Conservation (phyloP, 2,888 invertebrate species). For the Stenodera caucasica region DNA sequence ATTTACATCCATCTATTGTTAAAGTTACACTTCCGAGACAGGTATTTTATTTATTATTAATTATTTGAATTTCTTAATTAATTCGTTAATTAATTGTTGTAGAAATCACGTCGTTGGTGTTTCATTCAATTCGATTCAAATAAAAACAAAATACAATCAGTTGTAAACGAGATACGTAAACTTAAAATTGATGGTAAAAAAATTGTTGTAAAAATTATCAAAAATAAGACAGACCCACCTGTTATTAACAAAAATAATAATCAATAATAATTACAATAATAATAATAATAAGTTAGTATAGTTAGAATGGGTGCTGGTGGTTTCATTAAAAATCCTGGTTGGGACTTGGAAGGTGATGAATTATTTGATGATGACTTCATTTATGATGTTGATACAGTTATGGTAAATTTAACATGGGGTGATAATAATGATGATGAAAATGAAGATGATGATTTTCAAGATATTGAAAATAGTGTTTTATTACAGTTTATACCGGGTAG, state of each 20-base stretch:
- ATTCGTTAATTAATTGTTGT: conserved; percentile 15
- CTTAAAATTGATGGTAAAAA: conserved; percentile 39
- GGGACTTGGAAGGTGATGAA: conserved; percentile 17
- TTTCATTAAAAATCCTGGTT: conserved; percentile 19
- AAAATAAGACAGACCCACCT: neutral
- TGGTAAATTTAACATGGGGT: neutral
- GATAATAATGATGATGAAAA: conserved; percentile 8
- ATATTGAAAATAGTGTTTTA: neutral
- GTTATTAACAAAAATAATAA: neutral
- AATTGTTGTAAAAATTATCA: conserved; percentile 32
- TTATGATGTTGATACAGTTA: neutral
- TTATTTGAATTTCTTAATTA: neutral
- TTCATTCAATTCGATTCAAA: conserved; percentile 37
- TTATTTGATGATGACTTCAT: conserved; percentile 16
- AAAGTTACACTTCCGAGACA: conserved; percentile 44
- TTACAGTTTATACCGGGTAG: conserved; percentile 3
- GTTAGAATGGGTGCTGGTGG: conserved; percentile 25
- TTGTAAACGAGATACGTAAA: conserved; percentile 33
- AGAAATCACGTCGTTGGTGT: conserved; percentile 47
- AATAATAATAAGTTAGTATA: conserved; percentile 7
- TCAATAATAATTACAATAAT: neutral
- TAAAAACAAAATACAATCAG: conserved; percentile 33
- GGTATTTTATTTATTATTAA: conserved; percentile 31
- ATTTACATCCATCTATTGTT: conserved; percentile 47
- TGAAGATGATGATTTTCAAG: neutral